Base-by-base conservation (phyloP, 1,140 invertebrate genomes). In the Drosophila busckii region DNA sequence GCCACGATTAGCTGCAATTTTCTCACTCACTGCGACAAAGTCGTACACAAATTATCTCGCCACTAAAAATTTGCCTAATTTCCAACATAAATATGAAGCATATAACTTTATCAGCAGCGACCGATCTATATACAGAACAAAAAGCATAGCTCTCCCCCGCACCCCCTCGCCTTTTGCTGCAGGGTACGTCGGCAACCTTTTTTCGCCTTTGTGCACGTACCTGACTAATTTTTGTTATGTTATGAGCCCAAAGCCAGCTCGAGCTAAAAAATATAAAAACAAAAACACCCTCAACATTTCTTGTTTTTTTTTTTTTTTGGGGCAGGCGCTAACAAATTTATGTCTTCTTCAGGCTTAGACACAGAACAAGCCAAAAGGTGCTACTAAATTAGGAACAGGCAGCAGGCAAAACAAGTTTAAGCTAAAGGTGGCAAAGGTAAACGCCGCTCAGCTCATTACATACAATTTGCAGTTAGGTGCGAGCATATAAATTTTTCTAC, bases 41-140 rank as follows among this genome's bases (percentile, higher is more conserved):
- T 83, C 75, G 70, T 82, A 82, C 76, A 82, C 75, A 82, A 82
- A 82, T 82, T 82, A 82, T 82, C 75, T 82, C 76, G 75, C 76
- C 69, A 82, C 75, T 82, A 82, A 82, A 80, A 82, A 82, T 82
- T 82, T 82, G 75, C 75, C 75, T 82, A 82, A 82, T 82, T 82
- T 82, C 76, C 60, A 70, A 67, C 75, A 82, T 82, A 82, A 82
- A 82, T 83, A 83, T 76, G 60, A 82, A 65, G 23, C 34, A 48
- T 9, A 44, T n/a, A n/a, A n/a, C 37, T 46, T 63, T 82, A 82
- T 82, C 75, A 48, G 12, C 13, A 35, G 49, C 23, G 61, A 70
- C 75, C 75, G 75, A 82, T 82, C 75, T 82, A 8, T 25, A 37
- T 13, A 15, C 31, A 16, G 22, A 31, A 2, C 22, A 9, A 10